phyloP scores from a whole-genome alignment of 2,113 vertebrate genomes.

The Podarcis raffonei region DNA sequence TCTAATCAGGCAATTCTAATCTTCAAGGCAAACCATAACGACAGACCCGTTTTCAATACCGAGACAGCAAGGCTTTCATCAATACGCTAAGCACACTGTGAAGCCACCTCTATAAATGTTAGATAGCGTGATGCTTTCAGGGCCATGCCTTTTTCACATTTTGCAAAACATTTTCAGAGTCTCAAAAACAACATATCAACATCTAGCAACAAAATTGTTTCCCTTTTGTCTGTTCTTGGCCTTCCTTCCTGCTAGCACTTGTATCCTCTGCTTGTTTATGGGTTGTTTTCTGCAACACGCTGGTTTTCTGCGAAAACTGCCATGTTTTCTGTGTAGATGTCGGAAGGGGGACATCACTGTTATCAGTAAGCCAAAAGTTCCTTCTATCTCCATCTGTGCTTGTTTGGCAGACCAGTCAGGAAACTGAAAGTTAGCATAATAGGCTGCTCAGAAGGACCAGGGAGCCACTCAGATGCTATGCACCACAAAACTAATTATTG shows the following conservation, averaged over 20 bases:
- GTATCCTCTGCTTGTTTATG: conserved; percentile 8
- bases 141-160: neutral
- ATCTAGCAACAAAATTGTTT: neutral
- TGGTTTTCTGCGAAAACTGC: conserved; percentile 12
- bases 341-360: neutral
- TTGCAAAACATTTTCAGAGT: conserved; percentile 2
- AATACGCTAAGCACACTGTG: neutral
- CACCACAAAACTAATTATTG: neutral
- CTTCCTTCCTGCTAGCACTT: conserved; percentile 36
- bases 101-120: neutral
- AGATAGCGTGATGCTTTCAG: neutral
- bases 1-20: neutral
- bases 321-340: conserved; percentile 4
- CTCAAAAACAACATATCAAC: neutral
- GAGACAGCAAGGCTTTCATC: neutral
- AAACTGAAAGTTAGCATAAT: neutral
- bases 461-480: rapidly evolving
- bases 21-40: neutral
- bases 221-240: conserved; percentile 36
- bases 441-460: neutral
- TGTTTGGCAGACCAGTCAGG: conserved; percentile 17
- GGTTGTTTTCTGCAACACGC: neutral
- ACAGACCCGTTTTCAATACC: neutral
- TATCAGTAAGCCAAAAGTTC: neutral
- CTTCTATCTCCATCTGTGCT: conserved; percentile 5